Evolutionary conservation across 2,888 invertebrate species (phyloP).

Genomic region (Pseudococcus viburni): DNA sequence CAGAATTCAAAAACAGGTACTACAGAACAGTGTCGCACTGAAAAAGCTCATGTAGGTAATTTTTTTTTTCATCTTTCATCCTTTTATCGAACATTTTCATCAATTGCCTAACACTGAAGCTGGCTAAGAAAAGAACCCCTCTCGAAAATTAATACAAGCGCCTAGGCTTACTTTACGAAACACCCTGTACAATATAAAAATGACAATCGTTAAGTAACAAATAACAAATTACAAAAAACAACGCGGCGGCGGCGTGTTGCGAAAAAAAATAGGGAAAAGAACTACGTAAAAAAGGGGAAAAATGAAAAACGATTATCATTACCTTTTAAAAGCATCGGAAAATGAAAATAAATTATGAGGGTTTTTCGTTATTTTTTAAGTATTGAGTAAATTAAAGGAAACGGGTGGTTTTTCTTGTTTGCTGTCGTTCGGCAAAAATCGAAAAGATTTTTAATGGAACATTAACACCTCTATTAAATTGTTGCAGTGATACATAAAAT

Average conservation of each 20-base stretch:
- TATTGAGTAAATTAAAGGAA: constrained; percentile 66
- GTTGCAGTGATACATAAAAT: constrained; percentile 63
- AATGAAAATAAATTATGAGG: constrained; percentile 66
- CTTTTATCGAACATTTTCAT: too few species aligned
- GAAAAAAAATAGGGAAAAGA: background rate
- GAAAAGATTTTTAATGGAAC: constrained; percentile 66
- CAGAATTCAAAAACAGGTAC: too few species aligned
- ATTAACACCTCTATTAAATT: constrained; percentile 66
- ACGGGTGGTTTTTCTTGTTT: constrained; percentile 62
- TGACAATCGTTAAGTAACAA: constrained; percentile 63
- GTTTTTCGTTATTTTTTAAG: constrained; percentile 66
- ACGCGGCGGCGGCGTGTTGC: background rate
- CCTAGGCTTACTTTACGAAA: background rate
- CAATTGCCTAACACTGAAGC: too few species aligned
- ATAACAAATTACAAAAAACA: constrained; percentile 62
- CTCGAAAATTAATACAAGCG: too few species aligned
- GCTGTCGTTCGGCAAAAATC: constrained; percentile 63
- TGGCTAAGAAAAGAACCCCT: too few species aligned
- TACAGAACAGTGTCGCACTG: too few species aligned
- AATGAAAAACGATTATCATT: constrained; percentile 66
- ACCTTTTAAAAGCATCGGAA: constrained; percentile 66
- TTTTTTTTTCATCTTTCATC: too few species aligned
- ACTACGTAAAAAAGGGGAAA: constrained; percentile 56
- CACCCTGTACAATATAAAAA: constrained; percentile 48
- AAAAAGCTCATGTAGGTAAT: too few species aligned